A percentile compares a stretch with the other conserved stretches of the same genome.
These are phyloP conservation scores for Elysia crispata DNA, from an alignment of 2,888 invertebrate species.

Conservation along the genomic window DNA sequence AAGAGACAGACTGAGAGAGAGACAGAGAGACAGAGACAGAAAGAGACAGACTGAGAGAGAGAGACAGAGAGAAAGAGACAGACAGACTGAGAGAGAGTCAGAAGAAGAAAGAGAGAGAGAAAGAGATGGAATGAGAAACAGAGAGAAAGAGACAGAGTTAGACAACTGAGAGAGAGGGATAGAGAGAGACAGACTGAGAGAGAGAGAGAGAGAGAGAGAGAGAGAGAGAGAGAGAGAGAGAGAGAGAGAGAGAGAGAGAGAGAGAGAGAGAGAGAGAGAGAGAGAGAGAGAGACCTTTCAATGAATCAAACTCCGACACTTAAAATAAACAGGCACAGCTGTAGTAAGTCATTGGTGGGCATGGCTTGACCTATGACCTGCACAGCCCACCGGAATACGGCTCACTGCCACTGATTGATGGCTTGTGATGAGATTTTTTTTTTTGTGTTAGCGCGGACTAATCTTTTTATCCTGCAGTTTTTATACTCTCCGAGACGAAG, in stretches of 20 bases:
- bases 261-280: conserved; percentile 3
- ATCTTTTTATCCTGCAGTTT: too few species aligned
- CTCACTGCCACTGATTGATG: too few species aligned
- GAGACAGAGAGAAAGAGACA: not conserved
- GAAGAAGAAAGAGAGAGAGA: not conserved
- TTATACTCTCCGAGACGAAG: too few species aligned
- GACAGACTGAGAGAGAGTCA: not conserved
- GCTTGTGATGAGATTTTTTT: too few species aligned
- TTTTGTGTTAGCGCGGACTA: too few species aligned
- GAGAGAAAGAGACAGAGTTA: not conserved
- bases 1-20: not conserved
- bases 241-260: conserved; percentile 6
- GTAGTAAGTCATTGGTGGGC: not conserved
- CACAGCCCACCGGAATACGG: too few species aligned
- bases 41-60: not conserved
- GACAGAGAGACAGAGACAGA: not conserved
- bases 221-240: not conserved
- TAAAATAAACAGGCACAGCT: not conserved
- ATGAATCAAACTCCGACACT: conserved; percentile 5
- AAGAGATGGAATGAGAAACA: not conserved
- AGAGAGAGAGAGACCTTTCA: not conserved
- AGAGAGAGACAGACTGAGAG: not conserved
- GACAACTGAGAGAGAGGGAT: not conserved
- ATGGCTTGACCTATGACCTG: too few species aligned
- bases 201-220: not conserved